phyloP scores from a whole-genome alignment of 2,113 vertebrate genomes.

The Ahaetulla prasina region DNA sequence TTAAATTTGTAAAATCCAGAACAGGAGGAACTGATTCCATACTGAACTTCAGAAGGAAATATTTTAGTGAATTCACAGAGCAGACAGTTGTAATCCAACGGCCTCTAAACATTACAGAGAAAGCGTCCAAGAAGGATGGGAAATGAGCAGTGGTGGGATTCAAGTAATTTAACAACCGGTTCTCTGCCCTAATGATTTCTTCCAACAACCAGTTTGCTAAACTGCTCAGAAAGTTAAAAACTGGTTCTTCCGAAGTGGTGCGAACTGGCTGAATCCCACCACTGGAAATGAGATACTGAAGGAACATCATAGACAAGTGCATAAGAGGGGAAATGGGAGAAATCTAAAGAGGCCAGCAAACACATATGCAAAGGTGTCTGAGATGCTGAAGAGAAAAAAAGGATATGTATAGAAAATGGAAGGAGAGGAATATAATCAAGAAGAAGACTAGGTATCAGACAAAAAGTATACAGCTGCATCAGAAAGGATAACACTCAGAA shows the following conservation, averaged over 20 bases:
- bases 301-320: not conserved
- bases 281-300: not conserved
- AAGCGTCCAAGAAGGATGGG: not conserved
- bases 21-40: not conserved
- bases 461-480: not conserved
- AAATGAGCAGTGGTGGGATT: too few species aligned
- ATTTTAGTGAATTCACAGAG: not conserved
- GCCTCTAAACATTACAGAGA: not conserved
- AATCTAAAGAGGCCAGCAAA: not conserved
- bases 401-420: not conserved
- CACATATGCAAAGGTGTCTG: not conserved
- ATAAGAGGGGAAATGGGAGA: not conserved
- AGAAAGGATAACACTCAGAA: not conserved
- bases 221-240: too few species aligned
- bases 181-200: too few species aligned
- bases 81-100: not conserved
- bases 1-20: not conserved
- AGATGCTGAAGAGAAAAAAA: not conserved
- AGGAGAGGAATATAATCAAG: not conserved
- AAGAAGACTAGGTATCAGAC: not conserved
- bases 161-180: too few species aligned
- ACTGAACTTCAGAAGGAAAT: not conserved
- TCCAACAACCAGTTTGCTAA: too few species aligned
- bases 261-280: too few species aligned
- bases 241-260: too few species aligned